phyloP scores from a whole-genome alignment of 2,888 invertebrate genomes.

The Acanthoscelides obtectus region DNA sequence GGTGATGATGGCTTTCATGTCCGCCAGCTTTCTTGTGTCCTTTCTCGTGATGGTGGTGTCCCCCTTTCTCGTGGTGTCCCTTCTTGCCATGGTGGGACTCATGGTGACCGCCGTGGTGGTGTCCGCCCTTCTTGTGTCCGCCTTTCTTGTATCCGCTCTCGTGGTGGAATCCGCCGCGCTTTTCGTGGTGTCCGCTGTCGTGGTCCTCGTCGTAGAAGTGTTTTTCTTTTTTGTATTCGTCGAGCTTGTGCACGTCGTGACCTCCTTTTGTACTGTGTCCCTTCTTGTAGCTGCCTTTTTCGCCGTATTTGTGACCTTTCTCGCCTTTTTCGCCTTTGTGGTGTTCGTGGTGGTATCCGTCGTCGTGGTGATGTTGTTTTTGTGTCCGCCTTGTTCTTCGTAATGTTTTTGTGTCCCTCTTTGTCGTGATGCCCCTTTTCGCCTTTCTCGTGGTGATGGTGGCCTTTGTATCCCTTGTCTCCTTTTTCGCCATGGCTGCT shows the following conservation, averaged over 20 bases:
- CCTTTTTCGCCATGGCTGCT: conserved; percentile 57
- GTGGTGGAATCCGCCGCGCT: conserved; percentile 76
- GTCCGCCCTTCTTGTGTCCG: conserved; percentile 75
- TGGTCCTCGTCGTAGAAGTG: conserved; percentile 84
- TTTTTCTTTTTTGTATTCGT: conserved; percentile 83
- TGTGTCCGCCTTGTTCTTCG: conserved; percentile 58
- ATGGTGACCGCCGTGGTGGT: conserved; percentile 71
- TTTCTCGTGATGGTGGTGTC: conserved; percentile 72
- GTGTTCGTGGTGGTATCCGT: conserved; percentile 61
- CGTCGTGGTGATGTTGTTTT: conserved; percentile 60
- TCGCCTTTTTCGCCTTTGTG: conserved; percentile 65
- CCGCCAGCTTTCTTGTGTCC: conserved; percentile 76
- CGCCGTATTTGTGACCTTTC: conserved; percentile 59
- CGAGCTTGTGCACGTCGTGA: conserved; percentile 78
- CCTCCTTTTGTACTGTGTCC: conserved; percentile 81
- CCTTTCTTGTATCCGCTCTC: conserved; percentile 79
- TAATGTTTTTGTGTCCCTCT: conserved; percentile 60
- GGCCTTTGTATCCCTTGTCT: conserved; percentile 63
- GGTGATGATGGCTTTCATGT: conserved; percentile 70
- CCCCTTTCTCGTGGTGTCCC: conserved; percentile 74
- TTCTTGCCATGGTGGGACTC: conserved; percentile 77
- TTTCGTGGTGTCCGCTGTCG: conserved; percentile 75
- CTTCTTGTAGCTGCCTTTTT: conserved; percentile 74
- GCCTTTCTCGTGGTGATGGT: conserved; percentile 59
- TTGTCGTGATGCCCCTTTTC: conserved; percentile 66